These are phyloP conservation scores for Aviceda subcristata DNA, from an alignment of 2,113 vertebrate species.

Conservation along the genomic window DNA sequence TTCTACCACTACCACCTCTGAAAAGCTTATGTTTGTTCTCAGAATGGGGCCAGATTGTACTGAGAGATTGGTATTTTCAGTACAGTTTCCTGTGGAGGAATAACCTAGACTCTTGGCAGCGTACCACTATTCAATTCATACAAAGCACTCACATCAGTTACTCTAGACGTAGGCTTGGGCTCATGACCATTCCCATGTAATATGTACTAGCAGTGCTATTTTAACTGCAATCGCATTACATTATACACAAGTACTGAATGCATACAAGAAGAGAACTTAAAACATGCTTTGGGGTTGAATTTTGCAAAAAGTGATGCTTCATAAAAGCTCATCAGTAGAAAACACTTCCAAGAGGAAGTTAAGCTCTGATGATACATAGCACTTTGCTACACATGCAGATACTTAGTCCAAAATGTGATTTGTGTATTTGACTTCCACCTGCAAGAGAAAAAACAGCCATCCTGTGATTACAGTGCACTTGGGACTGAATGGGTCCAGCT, in stretches of 20 bases:
- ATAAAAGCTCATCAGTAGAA: background rate
- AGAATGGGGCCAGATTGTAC: background rate
- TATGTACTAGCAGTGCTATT: background rate
- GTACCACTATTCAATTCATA: background rate
- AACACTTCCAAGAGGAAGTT: background rate
- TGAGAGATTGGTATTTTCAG: background rate
- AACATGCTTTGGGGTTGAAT: background rate
- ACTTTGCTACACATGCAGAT: background rate
- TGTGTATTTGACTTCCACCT: background rate
- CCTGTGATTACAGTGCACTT: background rate
- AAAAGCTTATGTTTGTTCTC: background rate
- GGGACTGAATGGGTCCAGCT: background rate
- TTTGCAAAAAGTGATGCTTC: background rate
- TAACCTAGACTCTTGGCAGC: background rate
- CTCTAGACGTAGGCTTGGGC: background rate
- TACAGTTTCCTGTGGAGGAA: background rate
- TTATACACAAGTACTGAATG: background rate
- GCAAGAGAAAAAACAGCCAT: background rate
- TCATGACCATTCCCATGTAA: background rate
- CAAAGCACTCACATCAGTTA: background rate
- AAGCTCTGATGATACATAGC: background rate
- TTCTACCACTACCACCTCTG: background rate
- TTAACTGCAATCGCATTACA: background rate
- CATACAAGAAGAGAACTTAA: background rate
- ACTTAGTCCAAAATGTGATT: background rate